These are phyloP conservation scores for Anisognathus igniventris DNA, from an alignment of 2,797 vertebrate species.

Conservation along the genomic window DNA sequence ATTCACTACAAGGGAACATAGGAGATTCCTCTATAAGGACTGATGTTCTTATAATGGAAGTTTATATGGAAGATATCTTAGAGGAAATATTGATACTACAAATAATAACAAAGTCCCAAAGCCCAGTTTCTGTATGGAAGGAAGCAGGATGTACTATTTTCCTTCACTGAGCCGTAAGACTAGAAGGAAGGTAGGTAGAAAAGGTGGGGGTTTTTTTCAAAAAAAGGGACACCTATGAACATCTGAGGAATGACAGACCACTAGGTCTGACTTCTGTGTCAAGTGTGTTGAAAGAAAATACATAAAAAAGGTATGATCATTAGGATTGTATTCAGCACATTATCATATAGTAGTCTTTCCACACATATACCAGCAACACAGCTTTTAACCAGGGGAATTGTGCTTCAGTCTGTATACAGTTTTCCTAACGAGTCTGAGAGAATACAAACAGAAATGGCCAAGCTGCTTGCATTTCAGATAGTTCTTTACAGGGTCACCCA, in stretches of 20 bases:
- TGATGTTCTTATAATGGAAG: neutral
- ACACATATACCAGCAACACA: neutral
- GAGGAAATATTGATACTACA: neutral
- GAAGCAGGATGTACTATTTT: neutral
- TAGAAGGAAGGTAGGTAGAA: neutral
- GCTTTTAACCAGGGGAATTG: neutral
- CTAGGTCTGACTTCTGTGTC: neutral
- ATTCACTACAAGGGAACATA: neutral
- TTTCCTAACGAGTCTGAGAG: neutral
- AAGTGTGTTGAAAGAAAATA: neutral
- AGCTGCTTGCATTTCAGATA: neutral
- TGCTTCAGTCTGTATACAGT: neutral
- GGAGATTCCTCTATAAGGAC: neutral
- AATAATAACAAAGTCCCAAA: neutral
- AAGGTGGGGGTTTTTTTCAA: fast-evolving
- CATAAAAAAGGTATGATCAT: neutral
- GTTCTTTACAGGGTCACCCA: neutral
- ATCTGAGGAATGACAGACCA: neutral
- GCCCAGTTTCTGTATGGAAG: neutral
- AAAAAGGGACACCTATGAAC: neutral
- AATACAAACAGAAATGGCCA: neutral
- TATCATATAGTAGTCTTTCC: neutral
- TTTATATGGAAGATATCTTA: neutral
- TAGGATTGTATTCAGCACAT: neutral
- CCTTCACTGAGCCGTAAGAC: fast-evolving